Base-by-base conservation (phyloP, 2,797 vertebrate genomes). In the Helarctos malayanus region DNA sequence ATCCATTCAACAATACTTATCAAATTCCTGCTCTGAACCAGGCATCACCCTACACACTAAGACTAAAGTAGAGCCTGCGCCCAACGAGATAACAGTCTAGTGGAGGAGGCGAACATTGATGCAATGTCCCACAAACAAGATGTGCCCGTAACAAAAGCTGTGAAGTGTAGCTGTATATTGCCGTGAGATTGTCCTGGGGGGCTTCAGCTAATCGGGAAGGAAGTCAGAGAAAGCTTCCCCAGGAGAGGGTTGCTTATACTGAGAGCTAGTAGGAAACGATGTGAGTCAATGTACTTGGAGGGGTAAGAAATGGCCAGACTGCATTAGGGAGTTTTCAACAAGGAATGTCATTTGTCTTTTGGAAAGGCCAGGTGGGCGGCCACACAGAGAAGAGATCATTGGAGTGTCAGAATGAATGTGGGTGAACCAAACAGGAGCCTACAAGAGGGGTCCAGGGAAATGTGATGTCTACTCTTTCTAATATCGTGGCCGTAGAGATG, bases 301-400 rank as follows among this genome's bases (percentile, higher is more conserved):
- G 29, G 35, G 45, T 41, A 59, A 49, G 65, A 73, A 86, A 80
- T 5, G 49, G 35, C 52, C 63, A 65, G 63, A 80, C 54, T 52
- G 49, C 38, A 41, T 76, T n/a, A 86, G n/a, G 19, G 32, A 96
- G 41, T 82, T 85, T 81, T 88, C 68, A 89, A 76, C 25, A 85
- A 88, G n/a, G 45, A 1, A 21, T 69, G 57, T 32, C 21, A 21
- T 61, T 95, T 75, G 19, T 92, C 54, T 86, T 93, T 89, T 10
- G 3, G n/a, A 75, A 89, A 80, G 52, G 57, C 38, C 25, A 78
- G 47, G 7, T 25, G 87, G 85, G 27, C 49, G 91, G 65, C 32
- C 86, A n/a, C 59, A 23, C 81, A 23, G 78, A 94, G 91, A 84
- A 61, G 1, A 54, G 35, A 32, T 45, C 16, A 41, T 3, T 47